Conservation (phyloP, 1,140 invertebrate genomes). For the Potamilus streckersoni region DNA sequence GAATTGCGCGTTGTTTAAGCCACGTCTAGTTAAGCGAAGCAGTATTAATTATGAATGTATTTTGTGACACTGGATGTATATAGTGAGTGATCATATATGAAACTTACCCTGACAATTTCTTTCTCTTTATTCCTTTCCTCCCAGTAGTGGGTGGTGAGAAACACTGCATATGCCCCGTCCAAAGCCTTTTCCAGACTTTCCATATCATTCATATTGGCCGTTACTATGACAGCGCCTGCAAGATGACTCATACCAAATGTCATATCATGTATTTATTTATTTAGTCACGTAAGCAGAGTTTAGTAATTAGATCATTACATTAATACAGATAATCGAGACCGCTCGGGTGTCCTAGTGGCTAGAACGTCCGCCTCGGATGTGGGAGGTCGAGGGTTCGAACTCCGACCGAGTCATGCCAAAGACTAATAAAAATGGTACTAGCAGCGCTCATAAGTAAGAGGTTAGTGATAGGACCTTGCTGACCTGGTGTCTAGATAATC, state of each 20-base stretch:
- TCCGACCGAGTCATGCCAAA: too few species aligned
- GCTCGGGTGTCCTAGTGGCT: too few species aligned
- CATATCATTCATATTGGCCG: conserved; percentile 52
- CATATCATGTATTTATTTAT: not conserved
- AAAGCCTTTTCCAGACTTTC: conserved; percentile 46
- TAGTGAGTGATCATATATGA: not conserved
- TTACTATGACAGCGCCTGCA: conserved; percentile 52
- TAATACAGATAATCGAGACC: not conserved
- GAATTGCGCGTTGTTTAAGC: too few species aligned
- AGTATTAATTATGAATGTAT: not conserved
- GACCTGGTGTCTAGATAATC: too few species aligned
- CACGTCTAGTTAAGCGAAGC: not conserved
- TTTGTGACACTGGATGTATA: not conserved
- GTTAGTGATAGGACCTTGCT: too few species aligned
- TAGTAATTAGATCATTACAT: not conserved
- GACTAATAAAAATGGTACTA: too few species aligned
- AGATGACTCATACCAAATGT: not conserved
- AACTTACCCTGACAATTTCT: conserved; percentile 48
- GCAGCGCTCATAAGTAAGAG: too few species aligned
- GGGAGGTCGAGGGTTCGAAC: too few species aligned
- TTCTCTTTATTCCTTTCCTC: conserved; percentile 56
- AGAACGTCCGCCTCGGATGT: too few species aligned
- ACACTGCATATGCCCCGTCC: conserved; percentile 49
- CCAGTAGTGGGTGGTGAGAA: conserved; percentile 57
- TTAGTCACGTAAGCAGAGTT: not conserved